Base-by-base conservation (phyloP, 2,888 invertebrate species). In the Nycteola revayana region DNA sequence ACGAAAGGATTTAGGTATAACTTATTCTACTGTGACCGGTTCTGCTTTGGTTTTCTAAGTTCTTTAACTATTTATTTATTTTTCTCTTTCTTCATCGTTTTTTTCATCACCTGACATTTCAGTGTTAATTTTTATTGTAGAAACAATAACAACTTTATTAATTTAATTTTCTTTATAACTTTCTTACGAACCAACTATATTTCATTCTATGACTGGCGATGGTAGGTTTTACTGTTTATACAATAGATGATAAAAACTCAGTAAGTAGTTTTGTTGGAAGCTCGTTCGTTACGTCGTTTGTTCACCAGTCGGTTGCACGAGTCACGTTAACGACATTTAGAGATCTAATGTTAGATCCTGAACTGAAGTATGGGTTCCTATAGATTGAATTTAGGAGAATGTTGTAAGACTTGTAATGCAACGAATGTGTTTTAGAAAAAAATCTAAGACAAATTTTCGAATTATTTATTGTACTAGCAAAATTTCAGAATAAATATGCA, bases 331-430 rank as follows among this genome's bases (percentile, higher is more conserved):
- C 14, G 14, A 5, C 14, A 14, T 14, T 14, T 14, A n/a, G 7
- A 59, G 67, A 66, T 69, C 64, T 44, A 5, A 40, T 58, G 57
- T 59, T 56, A 64, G 82, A 83, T 85, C 82, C 71, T 74, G 84
- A 74, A 87, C 86, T 87, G 86, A 86, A 64, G 66, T 67, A 66
- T 72, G 69, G 75, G 86, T 87, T 86, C 86, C 86, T 86, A 86
- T 85, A 75, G 65, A 71, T 68, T 79, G 75, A 78, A 71, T 75
- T 74, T 75, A 75, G 70, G 70, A 61, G 62, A 71, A 63, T 52
- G 57, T 61, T 60, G 49, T 66, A 54, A 59, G 52, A 60, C 55
- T 66, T 52, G 42, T 41, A 53, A 37, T 44, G 55, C 65, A 68
- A 59, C 60, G 51, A 52, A 14, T 63, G 60, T 46, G 49, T 33